Percentiles rank a stretch among this genome's conserved stretches.
phyloP scores from a whole-genome alignment of 2,113 vertebrate genomes.

The Tragelaphus strepsiceros region DNA sequence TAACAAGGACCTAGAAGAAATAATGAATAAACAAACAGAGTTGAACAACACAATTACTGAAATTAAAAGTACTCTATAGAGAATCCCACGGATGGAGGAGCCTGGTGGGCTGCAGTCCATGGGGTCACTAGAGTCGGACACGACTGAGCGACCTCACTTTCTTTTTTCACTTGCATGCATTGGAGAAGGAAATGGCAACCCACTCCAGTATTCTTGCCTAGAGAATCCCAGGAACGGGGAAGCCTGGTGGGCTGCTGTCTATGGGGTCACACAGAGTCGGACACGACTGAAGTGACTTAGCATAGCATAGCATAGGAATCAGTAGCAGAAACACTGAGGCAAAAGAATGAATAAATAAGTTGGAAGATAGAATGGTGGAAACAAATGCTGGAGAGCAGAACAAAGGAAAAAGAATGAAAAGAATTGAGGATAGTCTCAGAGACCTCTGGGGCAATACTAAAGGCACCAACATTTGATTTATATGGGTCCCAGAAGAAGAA shows the following conservation, averaged over 20 bases:
- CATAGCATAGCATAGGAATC: background rate
- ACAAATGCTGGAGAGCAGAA: background rate
- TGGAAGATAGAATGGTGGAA: background rate
- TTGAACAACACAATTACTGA: background rate
- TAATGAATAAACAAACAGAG: background rate
- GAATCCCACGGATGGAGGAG: too few species aligned
- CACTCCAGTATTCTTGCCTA: too few species aligned
- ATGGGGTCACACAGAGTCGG: too few species aligned
- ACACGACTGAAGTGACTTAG: too few species aligned
- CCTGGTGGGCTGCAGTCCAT: too few species aligned
- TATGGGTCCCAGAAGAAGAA: background rate
- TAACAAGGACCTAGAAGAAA: background rate
- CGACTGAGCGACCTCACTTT: too few species aligned
- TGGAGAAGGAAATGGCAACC: too few species aligned
- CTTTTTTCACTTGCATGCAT: too few species aligned
- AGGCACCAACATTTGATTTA: background rate
- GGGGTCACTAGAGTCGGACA: too few species aligned
- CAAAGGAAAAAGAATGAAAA: background rate
- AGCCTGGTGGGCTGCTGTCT: too few species aligned
- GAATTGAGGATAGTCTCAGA: background rate
- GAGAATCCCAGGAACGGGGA: too few species aligned
- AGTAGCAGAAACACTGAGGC: background rate
- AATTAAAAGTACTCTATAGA: background rate
- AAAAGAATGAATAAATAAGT: background rate
- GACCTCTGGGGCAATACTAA: background rate